Conservation (phyloP, 1,140 invertebrate genomes). For the Drosophila bifasciata region DNA sequence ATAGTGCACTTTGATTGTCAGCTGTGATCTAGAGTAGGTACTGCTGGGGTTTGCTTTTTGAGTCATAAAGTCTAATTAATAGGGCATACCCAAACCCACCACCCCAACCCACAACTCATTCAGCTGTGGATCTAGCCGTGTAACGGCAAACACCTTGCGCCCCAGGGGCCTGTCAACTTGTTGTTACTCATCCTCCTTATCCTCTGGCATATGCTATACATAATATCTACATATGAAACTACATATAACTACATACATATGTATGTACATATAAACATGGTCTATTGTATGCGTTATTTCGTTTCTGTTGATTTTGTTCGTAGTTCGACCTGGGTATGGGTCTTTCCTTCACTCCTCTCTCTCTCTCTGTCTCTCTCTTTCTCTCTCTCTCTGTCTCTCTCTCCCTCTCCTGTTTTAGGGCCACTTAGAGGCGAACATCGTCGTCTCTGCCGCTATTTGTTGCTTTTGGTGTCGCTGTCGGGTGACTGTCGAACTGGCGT, state of each 20-base stretch:
- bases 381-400: not conserved
- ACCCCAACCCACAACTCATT: not conserved
- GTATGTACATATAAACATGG: conserved; percentile 1
- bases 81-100: too few relatives aligned
- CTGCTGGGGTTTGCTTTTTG: too few relatives aligned
- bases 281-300: conserved; percentile 23
- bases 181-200: conserved; percentile 3
- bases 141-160: conserved; percentile 48
- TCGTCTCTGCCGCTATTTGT: not conserved
- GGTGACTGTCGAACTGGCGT: not conserved
- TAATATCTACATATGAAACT: conserved; percentile 16
- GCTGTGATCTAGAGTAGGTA: too few relatives aligned
- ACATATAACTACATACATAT: not conserved
- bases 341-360: not conserved
- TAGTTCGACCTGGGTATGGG: too few relatives aligned
- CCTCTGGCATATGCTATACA: conserved; percentile 3
- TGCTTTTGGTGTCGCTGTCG: not conserved
- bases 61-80: too few relatives aligned
- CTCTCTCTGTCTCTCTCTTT: not conserved
- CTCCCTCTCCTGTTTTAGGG: conserved; percentile 58
- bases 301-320: conserved; percentile 44
- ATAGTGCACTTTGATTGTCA: too few relatives aligned
- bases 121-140: conserved; percentile 29
- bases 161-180: conserved; percentile 24
- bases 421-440: conserved; percentile 66